A percentile compares a stretch with the other conserved stretches of the same genome.
Evolutionary conservation across 2,113 vertebrate species (phyloP).

Genomic region (Sinocyclocheilus anophthalmus): DNA sequence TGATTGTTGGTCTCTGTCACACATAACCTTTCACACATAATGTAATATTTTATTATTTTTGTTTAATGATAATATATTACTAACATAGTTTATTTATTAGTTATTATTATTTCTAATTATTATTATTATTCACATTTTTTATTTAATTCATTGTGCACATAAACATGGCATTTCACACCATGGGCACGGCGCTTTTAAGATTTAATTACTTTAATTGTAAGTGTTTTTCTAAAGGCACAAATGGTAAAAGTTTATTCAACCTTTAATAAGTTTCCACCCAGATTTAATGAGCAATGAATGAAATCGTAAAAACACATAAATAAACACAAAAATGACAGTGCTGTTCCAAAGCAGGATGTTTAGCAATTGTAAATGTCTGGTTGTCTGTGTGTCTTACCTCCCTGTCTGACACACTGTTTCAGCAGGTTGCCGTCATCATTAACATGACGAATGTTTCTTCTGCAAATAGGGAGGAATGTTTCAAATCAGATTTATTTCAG

Average conservation of each 20-base stretch:
- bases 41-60: no score
- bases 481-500: slow-evolving; percentile 21
- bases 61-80: no score
- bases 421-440: slow-evolving; percentile 76
- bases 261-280: background rate
- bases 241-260: background rate
- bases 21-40: no score
- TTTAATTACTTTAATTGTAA: background rate
- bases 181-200: no score
- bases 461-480: slow-evolving; percentile 51
- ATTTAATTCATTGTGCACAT: background rate
- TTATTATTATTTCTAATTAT: no score
- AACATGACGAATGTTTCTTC: slow-evolving; percentile 79
- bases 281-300: background rate
- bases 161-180: background rate
- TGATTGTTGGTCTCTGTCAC: no score
- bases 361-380: background rate
- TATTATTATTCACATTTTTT: background rate
- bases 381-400: slow-evolving; percentile 72
- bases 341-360: background rate
- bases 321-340: background rate
- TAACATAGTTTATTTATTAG: no score
- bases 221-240: no score
- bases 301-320: background rate
- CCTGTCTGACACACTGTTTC: slow-evolving; percentile 79